Base-by-base conservation (phyloP, 1,140 invertebrate species). In the Oryzaephilus surinamensis region DNA sequence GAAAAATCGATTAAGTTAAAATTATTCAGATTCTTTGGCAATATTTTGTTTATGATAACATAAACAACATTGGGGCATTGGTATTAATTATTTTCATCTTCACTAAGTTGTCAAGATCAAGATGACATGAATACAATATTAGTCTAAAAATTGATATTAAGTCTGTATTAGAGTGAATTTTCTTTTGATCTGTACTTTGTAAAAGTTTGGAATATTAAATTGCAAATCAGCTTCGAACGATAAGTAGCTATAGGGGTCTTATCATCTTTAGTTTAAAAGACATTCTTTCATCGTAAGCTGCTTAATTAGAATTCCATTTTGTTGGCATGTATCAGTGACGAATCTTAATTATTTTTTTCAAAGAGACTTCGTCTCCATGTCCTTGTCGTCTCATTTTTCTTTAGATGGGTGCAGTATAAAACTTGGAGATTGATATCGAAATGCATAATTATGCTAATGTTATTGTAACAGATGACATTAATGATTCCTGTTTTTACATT, bases 301-400 rank as follows among this genome's bases (percentile, higher is more conserved):
- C 47, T 50, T 50, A 50, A 50, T 50, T 50, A 50, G 47, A 50
- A 50, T 50, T 50, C 47, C 47, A 46, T 46, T 46, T 50, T 41
- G 28, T 35, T 34, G 15, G 23, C 33, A 28, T 45, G 43, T 41
- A 50, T 50, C 47, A 39, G 32, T 39, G 27, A 37, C 21, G 43
- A 46, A 49, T 49, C 46, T 49, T 49, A 49, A 49, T 49, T 45
- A 49, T 49, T 49, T 49, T 35, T 38, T 45, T 26, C 15, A 15
- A 27, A 36, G n/a, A n/a, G n/a, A 36, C 21, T 45, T 45, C n/a
- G n/a, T n/a, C n/a, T n/a, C n/a, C n/a, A n/a, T n/a, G n/a, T n/a
- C n/a, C n/a, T n/a, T n/a, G n/a, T n/a, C n/a, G n/a, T n/a, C n/a
- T 39, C 30, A 35, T 41, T 45, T 41, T 26, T 31, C 40, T 28